Percentiles rank a stretch among this genome's conserved stretches.
Conservation (phyloP, 2,797 vertebrate species). For the Megalops cyprinoides region DNA sequence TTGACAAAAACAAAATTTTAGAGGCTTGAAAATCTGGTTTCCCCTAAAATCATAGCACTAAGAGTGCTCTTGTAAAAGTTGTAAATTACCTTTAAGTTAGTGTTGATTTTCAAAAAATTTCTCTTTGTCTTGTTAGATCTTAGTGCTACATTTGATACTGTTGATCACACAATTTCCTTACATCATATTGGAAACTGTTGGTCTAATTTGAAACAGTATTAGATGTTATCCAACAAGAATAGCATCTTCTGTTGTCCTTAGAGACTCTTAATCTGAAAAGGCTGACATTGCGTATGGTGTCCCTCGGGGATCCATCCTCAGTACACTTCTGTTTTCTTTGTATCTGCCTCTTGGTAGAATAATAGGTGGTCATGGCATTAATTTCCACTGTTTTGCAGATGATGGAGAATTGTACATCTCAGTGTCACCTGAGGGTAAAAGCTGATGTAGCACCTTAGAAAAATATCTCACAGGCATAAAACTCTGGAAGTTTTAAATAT, state of each 20-base stretch:
- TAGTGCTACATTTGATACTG: not conserved
- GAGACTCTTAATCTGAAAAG: not conserved
- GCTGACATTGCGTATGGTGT: too few relatives aligned
- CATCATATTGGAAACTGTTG: not conserved
- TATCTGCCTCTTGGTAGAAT: too few relatives aligned
- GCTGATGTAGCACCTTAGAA: too few relatives aligned
- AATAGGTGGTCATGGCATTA: not conserved
- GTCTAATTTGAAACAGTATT: not conserved
- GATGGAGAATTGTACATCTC: not conserved
- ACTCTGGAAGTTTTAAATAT: too few relatives aligned
- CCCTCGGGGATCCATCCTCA: too few relatives aligned
- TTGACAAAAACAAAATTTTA: too few relatives aligned
- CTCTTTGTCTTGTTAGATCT: not conserved
- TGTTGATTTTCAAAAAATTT: not conserved
- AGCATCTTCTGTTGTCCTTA: not conserved
- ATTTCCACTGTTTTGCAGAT: not conserved
- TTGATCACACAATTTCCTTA: not conserved
- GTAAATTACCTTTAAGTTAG: not conserved
- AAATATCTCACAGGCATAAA: too few relatives aligned
- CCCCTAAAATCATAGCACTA: too few relatives aligned
- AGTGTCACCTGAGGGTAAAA: not conserved
- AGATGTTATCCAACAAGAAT: not conserved
- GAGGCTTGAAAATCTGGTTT: too few relatives aligned
- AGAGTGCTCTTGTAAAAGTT: too few relatives aligned
- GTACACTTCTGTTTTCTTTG: too few relatives aligned